These are phyloP conservation scores for Lomographa bimaculata DNA, from an alignment of 2,888 invertebrate genomes.

Conservation along the genomic window DNA sequence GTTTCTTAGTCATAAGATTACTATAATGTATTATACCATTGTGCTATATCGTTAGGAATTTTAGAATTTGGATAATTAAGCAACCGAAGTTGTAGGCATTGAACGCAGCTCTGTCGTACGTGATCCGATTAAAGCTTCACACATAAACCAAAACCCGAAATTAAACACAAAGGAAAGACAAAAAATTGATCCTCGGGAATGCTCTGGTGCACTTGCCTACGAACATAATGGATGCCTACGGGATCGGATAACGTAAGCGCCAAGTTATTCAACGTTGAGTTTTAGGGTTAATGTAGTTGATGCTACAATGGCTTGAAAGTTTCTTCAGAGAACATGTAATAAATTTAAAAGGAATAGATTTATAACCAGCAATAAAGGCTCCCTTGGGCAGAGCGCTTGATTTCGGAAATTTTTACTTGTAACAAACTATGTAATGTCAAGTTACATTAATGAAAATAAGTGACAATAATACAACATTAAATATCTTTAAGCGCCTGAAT, in stretches of 20 bases:
- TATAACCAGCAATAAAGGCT: conserved; percentile 53
- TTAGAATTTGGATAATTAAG: no score
- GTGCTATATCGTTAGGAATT: no score
- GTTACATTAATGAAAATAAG: no score
- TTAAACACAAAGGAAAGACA: conserved; percentile 46
- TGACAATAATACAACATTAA: no score
- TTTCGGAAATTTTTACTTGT: no score
- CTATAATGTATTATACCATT: no score
- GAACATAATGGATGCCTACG: conserved; percentile 31
- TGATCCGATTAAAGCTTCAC: conserved; percentile 39
- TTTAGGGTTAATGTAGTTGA: no score
- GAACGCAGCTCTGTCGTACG: no score
- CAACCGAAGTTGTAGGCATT: no score
- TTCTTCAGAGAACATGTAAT: conserved; percentile 34
- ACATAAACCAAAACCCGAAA: conserved; percentile 30
- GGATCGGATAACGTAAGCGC: conserved; percentile 7
- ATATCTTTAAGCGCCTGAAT: no score
- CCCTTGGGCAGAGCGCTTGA: conserved; percentile 42
- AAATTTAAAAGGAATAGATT: conserved; percentile 52
- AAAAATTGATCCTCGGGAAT: conserved; percentile 56
- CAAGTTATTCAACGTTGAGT: conserved; percentile 20
- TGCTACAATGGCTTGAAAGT: conserved; percentile 18
- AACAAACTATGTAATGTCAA: no score
- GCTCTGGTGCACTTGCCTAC: conserved; percentile 45
- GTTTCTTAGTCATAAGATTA: no score